Percentiles rank a stretch among this genome's conserved stretches.
Conservation (phyloP, 2,888 invertebrate genomes). For the Seladonia tumulorum region DNA sequence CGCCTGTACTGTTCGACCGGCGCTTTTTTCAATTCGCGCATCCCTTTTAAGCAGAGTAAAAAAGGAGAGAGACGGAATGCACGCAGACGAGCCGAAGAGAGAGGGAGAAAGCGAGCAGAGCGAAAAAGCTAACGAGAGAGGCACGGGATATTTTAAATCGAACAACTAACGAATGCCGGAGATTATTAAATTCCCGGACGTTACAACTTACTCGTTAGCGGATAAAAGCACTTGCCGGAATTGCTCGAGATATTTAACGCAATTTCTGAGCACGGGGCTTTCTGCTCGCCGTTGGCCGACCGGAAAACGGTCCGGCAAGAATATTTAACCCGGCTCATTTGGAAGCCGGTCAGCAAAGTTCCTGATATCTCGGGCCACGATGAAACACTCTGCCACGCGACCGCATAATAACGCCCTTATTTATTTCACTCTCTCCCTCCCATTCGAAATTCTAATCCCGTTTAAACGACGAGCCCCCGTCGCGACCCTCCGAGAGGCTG, state of each 20-base stretch:
- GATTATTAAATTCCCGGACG: conserved; percentile 42
- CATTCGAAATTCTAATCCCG: conserved; percentile 67
- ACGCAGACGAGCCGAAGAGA: not conserved
- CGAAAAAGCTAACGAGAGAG: not conserved
- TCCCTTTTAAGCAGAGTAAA: not conserved
- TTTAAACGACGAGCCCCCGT: conserved; percentile 31
- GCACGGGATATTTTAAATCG: conserved; percentile 35
- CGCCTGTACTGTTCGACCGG: not conserved
- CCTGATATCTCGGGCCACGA: conserved; percentile 35
- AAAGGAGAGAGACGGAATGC: not conserved
- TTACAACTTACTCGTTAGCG: conserved; percentile 44
- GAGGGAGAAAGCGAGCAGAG: not conserved
- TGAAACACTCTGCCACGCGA: conserved; percentile 47
- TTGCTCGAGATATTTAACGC: conserved; percentile 50
- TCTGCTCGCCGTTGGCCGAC: not conserved
- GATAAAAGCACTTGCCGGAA: conserved; percentile 50
- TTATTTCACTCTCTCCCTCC: conserved; percentile 52
- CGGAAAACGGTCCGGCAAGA: conserved; percentile 46
- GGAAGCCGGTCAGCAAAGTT: conserved; percentile 49
- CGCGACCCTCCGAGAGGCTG: not conserved
- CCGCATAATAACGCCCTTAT: conserved; percentile 60
- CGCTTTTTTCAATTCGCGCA: conserved; percentile 12
- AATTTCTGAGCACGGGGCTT: conserved; percentile 24
- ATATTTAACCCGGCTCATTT: conserved; percentile 58
- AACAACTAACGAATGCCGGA: conserved; percentile 22